Evolutionary conservation across 2,888 invertebrate species (phyloP), one percentile per base, ranked within the genome.

Genomic region (Philereme transversata): DNA sequence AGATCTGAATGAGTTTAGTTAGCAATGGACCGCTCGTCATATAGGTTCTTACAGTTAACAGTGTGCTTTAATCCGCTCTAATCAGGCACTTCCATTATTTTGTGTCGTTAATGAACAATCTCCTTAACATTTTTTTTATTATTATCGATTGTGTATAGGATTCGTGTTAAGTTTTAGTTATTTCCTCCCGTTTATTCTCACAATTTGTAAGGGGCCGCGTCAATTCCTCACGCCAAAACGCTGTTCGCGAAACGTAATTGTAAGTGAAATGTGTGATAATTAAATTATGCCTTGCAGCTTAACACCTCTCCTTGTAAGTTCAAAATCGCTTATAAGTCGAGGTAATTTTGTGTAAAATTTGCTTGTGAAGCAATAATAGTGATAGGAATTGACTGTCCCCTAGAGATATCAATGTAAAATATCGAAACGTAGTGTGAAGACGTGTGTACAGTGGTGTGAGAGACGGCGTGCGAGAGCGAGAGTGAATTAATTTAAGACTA

Each of bases 301-400:
- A 57, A 57, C 62, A 64, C 67, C 67, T 71, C 68, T 51, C 62
- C 69, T 67, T 69, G 56, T 70, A 68, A 69, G 68, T 64, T 65
- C 65, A 67, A 62, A 64, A 67, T 68, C 66, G 64, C 69, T 68
- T 70, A 64, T 70, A 67, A 67, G 67, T 47, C 63, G 61, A 58
- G 67, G 68, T 64, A 55, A 57, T 63, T 64, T 55, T 65, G 67
- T 65, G 62, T 69, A 64, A 60, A 65, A 72, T 73, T 76, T 82
- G 83, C 83, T 82, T 82, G 57, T 74, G 75, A 78, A 81, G 83
- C 83, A 82, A 81, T 75, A 73, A 69, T 81, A 78, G 78, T 79
- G 71, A 71, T 75, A 75, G 88, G 90, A 89, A 88, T 90, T 88
- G 90, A 85, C 86, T 84, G 86, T 80, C 86, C 90, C 88, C 83